These are phyloP conservation scores for Phorcus lineatus DNA, from an alignment of 2,888 invertebrate species.

Conservation along the genomic window DNA sequence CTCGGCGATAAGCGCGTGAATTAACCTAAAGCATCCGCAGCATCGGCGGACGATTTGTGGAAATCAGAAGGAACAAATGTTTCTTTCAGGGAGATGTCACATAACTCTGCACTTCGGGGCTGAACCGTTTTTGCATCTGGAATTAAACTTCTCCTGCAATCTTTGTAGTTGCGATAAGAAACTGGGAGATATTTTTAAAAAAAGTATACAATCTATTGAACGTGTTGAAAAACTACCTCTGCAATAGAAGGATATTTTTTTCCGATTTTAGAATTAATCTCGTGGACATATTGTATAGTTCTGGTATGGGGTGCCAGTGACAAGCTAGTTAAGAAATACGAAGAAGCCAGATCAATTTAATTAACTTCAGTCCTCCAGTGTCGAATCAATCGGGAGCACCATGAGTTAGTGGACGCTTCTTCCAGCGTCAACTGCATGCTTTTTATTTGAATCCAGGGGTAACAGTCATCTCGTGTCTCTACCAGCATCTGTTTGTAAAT, in stretches of 20 bases:
- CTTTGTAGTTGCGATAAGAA: slow-evolving; percentile 17
- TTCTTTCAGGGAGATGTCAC: slow-evolving; percentile 20
- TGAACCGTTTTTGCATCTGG: not conserved
- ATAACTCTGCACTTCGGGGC: slow-evolving; percentile 5
- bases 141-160: slow-evolving; percentile 18
- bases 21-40: slow-evolving; percentile 5
- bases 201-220: slow-evolving; percentile 11
- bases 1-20: slow-evolving; percentile 22
- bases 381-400: too few relatives aligned
- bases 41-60: slow-evolving; percentile 20
- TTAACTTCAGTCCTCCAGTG: not conserved
- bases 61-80: slow-evolving; percentile 22
- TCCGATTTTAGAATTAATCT: slow-evolving; percentile 7
- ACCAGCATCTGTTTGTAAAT: too few relatives aligned
- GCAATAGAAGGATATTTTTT: not conserved
- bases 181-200: not conserved
- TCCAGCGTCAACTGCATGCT: too few relatives aligned
- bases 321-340: not conserved
- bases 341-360: not conserved
- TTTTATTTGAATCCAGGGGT: too few relatives aligned
- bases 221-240: not conserved
- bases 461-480: too few relatives aligned
- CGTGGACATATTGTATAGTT: slow-evolving; percentile 1
- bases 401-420: too few relatives aligned
- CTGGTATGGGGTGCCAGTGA: not conserved